Evolutionary conservation across 1,140 invertebrate species (phyloP).

Genomic region (Procambarus clarkii): DNA sequence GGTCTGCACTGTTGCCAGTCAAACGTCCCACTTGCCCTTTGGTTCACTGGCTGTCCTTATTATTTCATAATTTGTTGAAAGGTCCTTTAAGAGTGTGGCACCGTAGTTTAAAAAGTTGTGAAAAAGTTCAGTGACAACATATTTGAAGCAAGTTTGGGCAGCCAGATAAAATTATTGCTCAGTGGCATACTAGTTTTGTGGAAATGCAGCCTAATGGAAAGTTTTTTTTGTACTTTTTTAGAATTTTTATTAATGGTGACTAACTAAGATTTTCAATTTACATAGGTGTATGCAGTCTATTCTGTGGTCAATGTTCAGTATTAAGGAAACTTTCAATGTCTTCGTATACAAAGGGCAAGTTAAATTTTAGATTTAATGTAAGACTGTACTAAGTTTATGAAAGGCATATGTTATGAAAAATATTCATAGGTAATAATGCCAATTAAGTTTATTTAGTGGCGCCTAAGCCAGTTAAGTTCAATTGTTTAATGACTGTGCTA

Average conservation of each 20-base stretch:
- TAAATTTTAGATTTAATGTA: constrained; percentile 49
- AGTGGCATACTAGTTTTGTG: constrained; percentile 29
- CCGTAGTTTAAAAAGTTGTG: background rate
- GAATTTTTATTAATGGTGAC: constrained; percentile 27
- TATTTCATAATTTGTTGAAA: constrained; percentile 20
- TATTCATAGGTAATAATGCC: constrained; percentile 17
- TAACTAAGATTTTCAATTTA: constrained; percentile 23
- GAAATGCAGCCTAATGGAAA: constrained; percentile 21
- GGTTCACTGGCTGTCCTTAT: constrained; percentile 47
- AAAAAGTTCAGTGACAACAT: background rate
- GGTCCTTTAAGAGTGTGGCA: constrained; percentile 13
- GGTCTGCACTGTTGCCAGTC: constrained; percentile 67
- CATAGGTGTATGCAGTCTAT: constrained; percentile 50
- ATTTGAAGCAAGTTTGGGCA: constrained; percentile 25
- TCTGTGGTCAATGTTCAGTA: constrained; percentile 50
- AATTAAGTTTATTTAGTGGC: constrained; percentile 23
- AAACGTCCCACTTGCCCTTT: constrained; percentile 65
- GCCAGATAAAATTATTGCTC: constrained; percentile 27
- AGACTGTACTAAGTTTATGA: constrained; percentile 22
- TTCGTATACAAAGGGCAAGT: constrained; percentile 63
- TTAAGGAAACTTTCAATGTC: constrained; percentile 50
- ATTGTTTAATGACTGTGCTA: constrained; percentile 23
- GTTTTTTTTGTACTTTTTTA: constrained; percentile 66
- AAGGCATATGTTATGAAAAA: background rate
- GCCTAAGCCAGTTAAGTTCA: constrained; percentile 12